These are phyloP conservation scores for Rhagonycha fulva DNA, from an alignment of 2,888 invertebrate genomes.

Conservation along the genomic window DNA sequence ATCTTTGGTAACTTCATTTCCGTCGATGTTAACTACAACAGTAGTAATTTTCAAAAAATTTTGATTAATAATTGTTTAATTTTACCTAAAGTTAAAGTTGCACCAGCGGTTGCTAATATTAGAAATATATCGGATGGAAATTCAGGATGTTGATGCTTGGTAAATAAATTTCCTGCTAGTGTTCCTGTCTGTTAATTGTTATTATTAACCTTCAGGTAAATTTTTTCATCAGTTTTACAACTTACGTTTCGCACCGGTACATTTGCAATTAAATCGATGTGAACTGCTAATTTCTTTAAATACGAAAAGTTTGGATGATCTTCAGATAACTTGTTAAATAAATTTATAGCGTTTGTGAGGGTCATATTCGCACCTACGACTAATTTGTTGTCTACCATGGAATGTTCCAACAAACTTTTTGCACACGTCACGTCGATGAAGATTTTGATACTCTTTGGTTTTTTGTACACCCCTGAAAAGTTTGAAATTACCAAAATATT, in stretches of 20 bases:
- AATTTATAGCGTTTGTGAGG: slow-evolving; percentile 59
- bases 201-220: not conserved
- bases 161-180: slow-evolving; percentile 71
- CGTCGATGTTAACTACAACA: slow-evolving; percentile 41
- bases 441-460: slow-evolving; percentile 55
- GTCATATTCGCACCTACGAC: slow-evolving; percentile 65
- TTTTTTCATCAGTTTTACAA: slow-evolving; percentile 24
- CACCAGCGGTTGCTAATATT: slow-evolving; percentile 65
- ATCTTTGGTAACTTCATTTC: slow-evolving; percentile 31
- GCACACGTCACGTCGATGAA: slow-evolving; percentile 69
- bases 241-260: slow-evolving; percentile 74
- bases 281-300: slow-evolving; percentile 59
- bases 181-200: slow-evolving; percentile 61
- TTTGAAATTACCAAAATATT: not conserved
- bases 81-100: slow-evolving; percentile 52
- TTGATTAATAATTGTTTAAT: not conserved
- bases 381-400: slow-evolving; percentile 54
- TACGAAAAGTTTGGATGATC: slow-evolving; percentile 62
- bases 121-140: slow-evolving; percentile 77
- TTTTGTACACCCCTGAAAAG: slow-evolving; percentile 55
- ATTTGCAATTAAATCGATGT: slow-evolving; percentile 53
- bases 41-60: not conserved
- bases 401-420: slow-evolving; percentile 58
- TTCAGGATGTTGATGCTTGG: slow-evolving; percentile 68
- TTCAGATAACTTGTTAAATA: slow-evolving; percentile 53